Conservation (phyloP, 2,113 vertebrate species). For the Nymphicus hollandicus region DNA sequence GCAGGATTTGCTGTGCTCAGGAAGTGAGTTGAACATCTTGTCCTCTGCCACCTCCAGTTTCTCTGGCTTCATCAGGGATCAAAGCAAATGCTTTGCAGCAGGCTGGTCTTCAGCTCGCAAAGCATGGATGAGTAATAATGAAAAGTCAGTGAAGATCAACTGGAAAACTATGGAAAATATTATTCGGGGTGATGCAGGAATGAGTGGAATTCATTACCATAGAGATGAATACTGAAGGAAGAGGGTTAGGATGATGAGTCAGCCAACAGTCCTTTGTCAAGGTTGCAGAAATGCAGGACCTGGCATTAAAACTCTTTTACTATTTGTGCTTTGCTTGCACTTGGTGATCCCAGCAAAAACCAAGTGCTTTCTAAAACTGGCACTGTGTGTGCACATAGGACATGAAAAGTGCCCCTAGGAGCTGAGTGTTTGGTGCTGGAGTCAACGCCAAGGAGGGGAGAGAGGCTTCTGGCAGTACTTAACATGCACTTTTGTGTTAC, state of each 20-base stretch:
- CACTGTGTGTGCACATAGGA: fast-evolving
- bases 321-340: not conserved
- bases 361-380: fast-evolving
- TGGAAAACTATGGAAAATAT: not conserved
- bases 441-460: not conserved
- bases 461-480: not conserved
- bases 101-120: not conserved
- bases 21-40: fast-evolving
- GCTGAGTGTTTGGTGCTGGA: not conserved
- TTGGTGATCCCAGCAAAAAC: not conserved
- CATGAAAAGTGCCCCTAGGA: not conserved
- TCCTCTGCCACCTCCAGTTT: not conserved
- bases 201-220: not conserved
- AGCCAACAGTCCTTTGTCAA: not conserved
- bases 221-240: not conserved
- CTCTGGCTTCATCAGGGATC: not conserved
- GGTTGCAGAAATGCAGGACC: not conserved
- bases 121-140: not conserved
- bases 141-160: not conserved
- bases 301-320: not conserved
- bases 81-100: not conserved
- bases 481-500: fast-evolving
- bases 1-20: not conserved
- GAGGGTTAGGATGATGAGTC: not conserved
- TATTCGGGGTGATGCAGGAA: not conserved